Conservation (phyloP, 1,140 invertebrate species). For the Gonatopus flavifemur region DNA sequence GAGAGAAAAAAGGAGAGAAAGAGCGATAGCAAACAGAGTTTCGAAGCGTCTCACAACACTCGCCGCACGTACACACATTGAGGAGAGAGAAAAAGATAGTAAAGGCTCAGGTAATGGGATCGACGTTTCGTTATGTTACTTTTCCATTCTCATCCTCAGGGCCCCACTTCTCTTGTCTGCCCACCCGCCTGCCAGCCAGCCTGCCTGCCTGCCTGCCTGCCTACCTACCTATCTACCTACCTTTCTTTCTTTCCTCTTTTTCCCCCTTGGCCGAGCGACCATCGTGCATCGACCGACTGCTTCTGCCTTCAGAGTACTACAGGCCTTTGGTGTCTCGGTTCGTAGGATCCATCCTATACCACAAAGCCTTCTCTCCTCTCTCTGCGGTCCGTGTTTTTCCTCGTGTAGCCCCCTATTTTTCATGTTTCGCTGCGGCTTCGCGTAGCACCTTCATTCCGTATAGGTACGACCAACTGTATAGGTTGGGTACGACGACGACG, state of each 20-base stretch:
- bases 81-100: conserved; percentile 12
- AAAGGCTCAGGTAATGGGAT: conserved; percentile 55
- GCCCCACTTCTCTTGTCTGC: conserved; percentile 20
- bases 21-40: too few relatives aligned
- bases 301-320: too few relatives aligned
- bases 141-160: conserved; percentile 57
- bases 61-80: too few relatives aligned
- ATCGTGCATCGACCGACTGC: too few relatives aligned
- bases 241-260: conserved; percentile 17
- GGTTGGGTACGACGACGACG: conserved; percentile 12
- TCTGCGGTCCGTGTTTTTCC: conserved; percentile 52
- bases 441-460: conserved; percentile 58
- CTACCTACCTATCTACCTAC: conserved; percentile 13
- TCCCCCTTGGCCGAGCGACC: conserved; percentile 21
- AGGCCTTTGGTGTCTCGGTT: conserved; percentile 45
- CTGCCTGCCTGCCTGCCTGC: neutral
- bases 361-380: conserved; percentile 11
- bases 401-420: conserved; percentile 59
- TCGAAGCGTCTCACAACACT: too few relatives aligned
- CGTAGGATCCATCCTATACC: conserved; percentile 43
- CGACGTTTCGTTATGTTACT: conserved; percentile 60
- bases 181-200: conserved; percentile 4
- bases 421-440: conserved; percentile 61
- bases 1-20: too few relatives aligned
- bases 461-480: conserved; percentile 29